Conservation (phyloP, 2,888 invertebrate species). For the Machimus rusticus region DNA sequence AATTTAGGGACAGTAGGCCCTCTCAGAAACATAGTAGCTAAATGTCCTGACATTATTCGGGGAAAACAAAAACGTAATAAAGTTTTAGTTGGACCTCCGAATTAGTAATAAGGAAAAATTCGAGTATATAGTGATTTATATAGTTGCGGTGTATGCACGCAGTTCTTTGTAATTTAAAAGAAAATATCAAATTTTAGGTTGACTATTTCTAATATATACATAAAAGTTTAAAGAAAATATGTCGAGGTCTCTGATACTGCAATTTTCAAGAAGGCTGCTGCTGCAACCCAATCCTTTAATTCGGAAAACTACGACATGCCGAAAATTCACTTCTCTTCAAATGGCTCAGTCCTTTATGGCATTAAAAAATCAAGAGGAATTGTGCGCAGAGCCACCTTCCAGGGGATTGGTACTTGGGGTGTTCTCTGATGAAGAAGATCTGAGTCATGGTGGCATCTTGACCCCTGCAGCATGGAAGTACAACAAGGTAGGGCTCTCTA, state of each 20-base stretch:
- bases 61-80: not conserved
- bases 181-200: not conserved
- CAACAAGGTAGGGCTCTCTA: not conserved
- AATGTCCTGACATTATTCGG: not conserved
- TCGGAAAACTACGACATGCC: not conserved
- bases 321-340: not conserved
- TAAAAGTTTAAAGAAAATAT: not conserved
- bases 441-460: conserved; percentile 65
- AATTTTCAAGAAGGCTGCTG: not conserved
- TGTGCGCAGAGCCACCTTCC: conserved; percentile 58
- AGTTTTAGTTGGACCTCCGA: not conserved
- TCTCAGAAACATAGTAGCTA: not conserved
- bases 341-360: not conserved
- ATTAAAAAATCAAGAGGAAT: conserved; percentile 53
- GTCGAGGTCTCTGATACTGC: not conserved
- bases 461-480: conserved; percentile 61
- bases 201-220: not conserved
- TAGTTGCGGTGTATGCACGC: not conserved
- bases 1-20: not conserved
- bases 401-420: conserved; percentile 70
- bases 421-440: conserved; percentile 68
- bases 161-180: not conserved
- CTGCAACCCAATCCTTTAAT: not conserved
- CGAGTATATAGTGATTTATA: not conserved
- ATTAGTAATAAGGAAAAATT: conserved; percentile 17